phyloP scores from a whole-genome alignment of 2,113 vertebrate genomes.

The Solenodon paradoxus region DNA sequence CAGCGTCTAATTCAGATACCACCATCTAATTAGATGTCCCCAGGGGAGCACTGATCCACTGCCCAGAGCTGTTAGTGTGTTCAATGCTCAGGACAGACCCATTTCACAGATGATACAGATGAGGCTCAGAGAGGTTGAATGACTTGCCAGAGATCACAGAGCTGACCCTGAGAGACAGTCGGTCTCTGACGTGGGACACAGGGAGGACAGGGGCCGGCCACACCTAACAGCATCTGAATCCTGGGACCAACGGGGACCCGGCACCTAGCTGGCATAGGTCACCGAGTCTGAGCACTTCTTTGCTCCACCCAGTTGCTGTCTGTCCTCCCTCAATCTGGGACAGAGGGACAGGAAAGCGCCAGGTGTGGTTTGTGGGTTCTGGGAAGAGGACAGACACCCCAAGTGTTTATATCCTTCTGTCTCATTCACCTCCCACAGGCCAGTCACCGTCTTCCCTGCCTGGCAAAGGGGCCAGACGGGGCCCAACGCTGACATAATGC shows the following conservation, averaged over 20 bases:
- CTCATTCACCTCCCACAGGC: not conserved
- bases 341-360: not conserved
- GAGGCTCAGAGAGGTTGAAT: no score
- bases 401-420: not conserved
- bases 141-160: not conserved
- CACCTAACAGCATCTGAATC: not conserved
- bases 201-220: accelerated
- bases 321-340: not conserved
- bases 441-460: not conserved
- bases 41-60: accelerated
- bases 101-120: not conserved
- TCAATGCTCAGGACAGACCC: not conserved
- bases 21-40: not conserved
- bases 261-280: no score
- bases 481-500: not conserved
- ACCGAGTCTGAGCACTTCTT: not conserved
- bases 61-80: not conserved
- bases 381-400: not conserved
- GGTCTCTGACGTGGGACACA: not conserved
- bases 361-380: not conserved
- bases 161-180: not conserved
- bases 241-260: not conserved
- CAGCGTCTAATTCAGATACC: conserved; percentile 62
- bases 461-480: not conserved
- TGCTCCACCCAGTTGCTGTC: not conserved